phyloP scores from a whole-genome alignment of 2,888 invertebrate genomes.

The Cheilosia urbana region DNA sequence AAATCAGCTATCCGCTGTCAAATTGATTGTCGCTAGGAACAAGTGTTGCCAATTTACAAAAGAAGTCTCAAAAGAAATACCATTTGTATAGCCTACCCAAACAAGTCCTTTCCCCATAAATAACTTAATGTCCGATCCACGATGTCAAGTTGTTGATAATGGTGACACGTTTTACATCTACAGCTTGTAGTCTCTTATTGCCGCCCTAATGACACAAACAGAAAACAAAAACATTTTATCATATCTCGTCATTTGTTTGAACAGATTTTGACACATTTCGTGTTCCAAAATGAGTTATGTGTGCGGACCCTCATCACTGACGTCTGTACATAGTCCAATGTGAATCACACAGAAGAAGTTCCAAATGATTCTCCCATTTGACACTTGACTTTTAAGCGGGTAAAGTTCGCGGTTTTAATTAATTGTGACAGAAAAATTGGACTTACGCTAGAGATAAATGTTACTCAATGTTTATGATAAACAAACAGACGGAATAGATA shows the following conservation, averaged over 20 bases:
- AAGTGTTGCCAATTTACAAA: too few species aligned
- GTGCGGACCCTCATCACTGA: conserved; percentile 55
- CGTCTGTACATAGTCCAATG: not conserved
- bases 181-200: not conserved
- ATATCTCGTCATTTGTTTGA: conserved; percentile 54
- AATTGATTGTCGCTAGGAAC: too few species aligned
- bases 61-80: not conserved
- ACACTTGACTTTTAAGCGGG: conserved; percentile 3
- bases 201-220: conserved; percentile 27
- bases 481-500: not conserved
- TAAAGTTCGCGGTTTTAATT: conserved; percentile 26
- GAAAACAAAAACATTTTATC: conserved; percentile 40
- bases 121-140: conserved; percentile 27
- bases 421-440: conserved; percentile 16
- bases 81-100: conserved; percentile 24
- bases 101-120: conserved; percentile 28
- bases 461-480: not conserved
- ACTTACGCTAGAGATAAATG: not conserved
- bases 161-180: conserved; percentile 39
- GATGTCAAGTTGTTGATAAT: conserved; percentile 62
- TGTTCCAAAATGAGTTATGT: conserved; percentile 41
- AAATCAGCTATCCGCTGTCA: too few species aligned
- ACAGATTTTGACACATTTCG: conserved; percentile 68
- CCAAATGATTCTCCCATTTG: not conserved
- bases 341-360: not conserved